Conservation (phyloP, 2,888 invertebrate genomes). For the Ctena decussata region DNA sequence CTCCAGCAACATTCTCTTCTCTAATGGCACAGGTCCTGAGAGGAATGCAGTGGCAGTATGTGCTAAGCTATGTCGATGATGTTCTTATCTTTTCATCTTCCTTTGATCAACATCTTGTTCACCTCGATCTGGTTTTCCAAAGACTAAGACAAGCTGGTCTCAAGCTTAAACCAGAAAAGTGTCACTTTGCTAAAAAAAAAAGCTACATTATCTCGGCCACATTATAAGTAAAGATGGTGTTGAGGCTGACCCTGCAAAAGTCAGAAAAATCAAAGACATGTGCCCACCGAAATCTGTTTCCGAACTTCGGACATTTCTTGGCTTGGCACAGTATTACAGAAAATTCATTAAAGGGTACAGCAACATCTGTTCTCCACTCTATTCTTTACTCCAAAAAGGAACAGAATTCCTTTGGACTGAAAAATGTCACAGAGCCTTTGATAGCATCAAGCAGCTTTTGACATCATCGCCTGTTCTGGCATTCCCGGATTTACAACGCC, state of each 20-base stretch:
- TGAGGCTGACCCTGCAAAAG: conserved; percentile 50
- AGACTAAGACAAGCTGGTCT: conserved; percentile 39
- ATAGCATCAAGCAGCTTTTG: conserved; percentile 68
- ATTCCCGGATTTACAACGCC: conserved; percentile 54
- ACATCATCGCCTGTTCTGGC: conserved; percentile 59
- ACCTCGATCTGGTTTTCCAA: conserved; percentile 30
- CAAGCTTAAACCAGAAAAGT: conserved; percentile 41
- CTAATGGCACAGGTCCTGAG: conserved; percentile 28
- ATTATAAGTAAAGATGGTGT: conserved; percentile 53
- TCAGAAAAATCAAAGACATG: background rate
- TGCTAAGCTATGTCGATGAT: conserved; percentile 66
- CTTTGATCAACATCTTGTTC: conserved; percentile 34
- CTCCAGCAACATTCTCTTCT: conserved; percentile 33
- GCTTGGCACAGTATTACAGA: conserved; percentile 22
- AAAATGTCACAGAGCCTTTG: conserved; percentile 26
- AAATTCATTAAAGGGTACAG: conserved; percentile 46
- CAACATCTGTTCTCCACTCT: conserved; percentile 45
- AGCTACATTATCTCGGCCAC: conserved; percentile 43
- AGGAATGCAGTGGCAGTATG: conserved; percentile 50
- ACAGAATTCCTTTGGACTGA: conserved; percentile 26
- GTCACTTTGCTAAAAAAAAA: conserved; percentile 35
- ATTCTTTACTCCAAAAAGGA: conserved; percentile 48
- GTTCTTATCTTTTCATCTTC: conserved; percentile 41
- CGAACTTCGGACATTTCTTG: background rate
- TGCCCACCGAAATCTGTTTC: background rate